Base-by-base conservation (phyloP, 2,888 invertebrate genomes). In the Argyra leucocephala region DNA sequence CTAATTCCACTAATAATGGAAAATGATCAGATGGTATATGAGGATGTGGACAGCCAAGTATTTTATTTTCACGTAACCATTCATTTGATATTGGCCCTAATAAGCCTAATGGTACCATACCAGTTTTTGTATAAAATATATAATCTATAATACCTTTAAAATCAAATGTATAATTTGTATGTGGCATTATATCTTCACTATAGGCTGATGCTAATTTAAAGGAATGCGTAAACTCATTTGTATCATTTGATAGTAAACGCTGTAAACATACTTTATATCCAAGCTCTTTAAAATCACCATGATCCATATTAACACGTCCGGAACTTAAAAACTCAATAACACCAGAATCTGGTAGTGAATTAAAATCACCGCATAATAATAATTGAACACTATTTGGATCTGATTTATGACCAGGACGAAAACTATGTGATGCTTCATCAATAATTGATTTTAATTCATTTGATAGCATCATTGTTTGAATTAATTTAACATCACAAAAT, bases 81-180 rank as follows among this genome's bases (percentile, higher is more conserved):
- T 93, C 92, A 72, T 89, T 87, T 69, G 96, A 96, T 66, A 98
- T 83, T 1, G 97, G 95, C 1, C 99, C 99, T 65, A 99, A 83
- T 65, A 98, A 84, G 66, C 98, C 98, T 67, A 97, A 83, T 26
- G 96, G 93, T 73, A 91, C 91, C 91, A 99, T 93, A 76, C 92
- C 91, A 78, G 93, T 91, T 78, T 93, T 93, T 71, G 96, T 93
- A 81, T 93, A 96, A 85, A 99, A 98, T 81, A 99, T 96, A 85
- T 99, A 99, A 83, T 99, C 99, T 78, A 99, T 99, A 79, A 98
- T 95, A 73, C 98, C 99, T 82, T 98, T 96, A 83, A 99, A 99
- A 81, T 99, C 97, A 82, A 94, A 96, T 76, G 99, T 99, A 81
- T 96, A 98, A 81, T 99, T 99, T 69, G 98, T 98, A 79, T 93